Percentiles rank a stretch among this genome's conserved stretches.
Evolutionary conservation across 92 coral and sea anemone species (phyloP).

Genomic region (Bergia puertoricense): DNA sequence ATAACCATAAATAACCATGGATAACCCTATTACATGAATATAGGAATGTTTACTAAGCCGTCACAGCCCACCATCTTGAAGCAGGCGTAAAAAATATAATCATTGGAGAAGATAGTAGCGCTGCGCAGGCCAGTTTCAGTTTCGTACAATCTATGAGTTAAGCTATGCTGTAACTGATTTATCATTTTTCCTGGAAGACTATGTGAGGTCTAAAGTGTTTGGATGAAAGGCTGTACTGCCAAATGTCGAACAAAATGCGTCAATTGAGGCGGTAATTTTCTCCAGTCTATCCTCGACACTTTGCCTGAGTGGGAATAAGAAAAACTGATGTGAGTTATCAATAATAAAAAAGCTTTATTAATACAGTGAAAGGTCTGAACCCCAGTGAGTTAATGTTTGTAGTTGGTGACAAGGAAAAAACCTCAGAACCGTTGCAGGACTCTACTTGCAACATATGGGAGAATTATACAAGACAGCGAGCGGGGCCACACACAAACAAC

Average conservation of each 20-base stretch:
- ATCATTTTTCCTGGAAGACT: background rate
- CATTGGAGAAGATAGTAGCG: background rate
- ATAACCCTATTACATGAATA: too few relatives aligned
- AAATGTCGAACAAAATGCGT: slow-evolving; percentile 66
- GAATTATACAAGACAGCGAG: too few relatives aligned
- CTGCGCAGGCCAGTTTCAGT: background rate
- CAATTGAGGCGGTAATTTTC: slow-evolving; percentile 86
- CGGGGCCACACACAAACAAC: too few relatives aligned
- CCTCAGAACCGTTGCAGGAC: too few relatives aligned
- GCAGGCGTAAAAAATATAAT: too few relatives aligned
- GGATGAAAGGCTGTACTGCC: slow-evolving; percentile 44
- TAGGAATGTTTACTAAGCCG: too few relatives aligned
- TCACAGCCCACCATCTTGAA: too few relatives aligned
- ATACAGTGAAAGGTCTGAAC: background rate
- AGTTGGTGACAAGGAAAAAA: too few relatives aligned
- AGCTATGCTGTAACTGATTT: too few relatives aligned
- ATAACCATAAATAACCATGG: too few relatives aligned
- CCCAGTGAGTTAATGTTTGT: too few relatives aligned
- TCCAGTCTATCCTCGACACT: slow-evolving; percentile 85
- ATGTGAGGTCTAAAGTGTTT: background rate
- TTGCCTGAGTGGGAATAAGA: slow-evolving; percentile 51
- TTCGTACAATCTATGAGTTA: background rate
- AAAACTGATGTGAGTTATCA: background rate
- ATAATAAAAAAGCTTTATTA: background rate
- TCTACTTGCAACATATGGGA: too few relatives aligned